Base-by-base conservation (phyloP, 2,797 vertebrate species). In the Danio choprae region DNA sequence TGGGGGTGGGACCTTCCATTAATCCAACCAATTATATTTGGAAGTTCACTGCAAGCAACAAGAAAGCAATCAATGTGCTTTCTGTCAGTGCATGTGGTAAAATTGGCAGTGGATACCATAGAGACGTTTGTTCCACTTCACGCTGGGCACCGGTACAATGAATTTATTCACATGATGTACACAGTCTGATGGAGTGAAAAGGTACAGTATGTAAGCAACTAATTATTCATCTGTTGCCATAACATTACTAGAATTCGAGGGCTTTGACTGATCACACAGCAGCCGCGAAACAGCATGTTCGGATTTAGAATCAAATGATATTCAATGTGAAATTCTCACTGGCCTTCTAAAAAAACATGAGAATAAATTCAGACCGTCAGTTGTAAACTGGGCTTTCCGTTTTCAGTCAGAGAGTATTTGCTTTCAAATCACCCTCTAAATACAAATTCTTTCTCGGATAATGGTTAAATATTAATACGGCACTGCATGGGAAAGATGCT, bases 381-480 rank as follows among this genome's bases (percentile, higher is more conserved):
- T 53, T 51, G 44, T 68, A 65, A 77, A 81, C 77, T 22, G 16
- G 12, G 55, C 56, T 80, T 81, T 74, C 43, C 20, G 6, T 77
- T 70, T 64, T 22, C 9, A 29, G 4, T 70, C 50, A 63, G 40
- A 50, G 38, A 65, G 18, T 7, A 46, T 58, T 63, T 75, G 44
- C 22, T 41, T 65, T 64, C 38, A 81, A 68, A 51, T 22, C n/a
- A 64, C 64, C 59, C 77, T 70, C 50, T 40, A 78, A 76, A 80
- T 67, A 79, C 55, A 81, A 84, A 75, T 38, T 74, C 59, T 72
- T 64, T 59, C 75, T 75, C 77, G 62, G 77, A 83, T 67, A 77
- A 73, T 74, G 68, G 65, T 86, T 65, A 87, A 86, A 88, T 88
- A 86, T 88, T 88, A 83, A 85, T 86, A 71, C 6, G 68, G 53